These are phyloP conservation scores for Aphidius ervi DNA, from an alignment of 1,140 invertebrate genomes.

Conservation along the genomic window DNA sequence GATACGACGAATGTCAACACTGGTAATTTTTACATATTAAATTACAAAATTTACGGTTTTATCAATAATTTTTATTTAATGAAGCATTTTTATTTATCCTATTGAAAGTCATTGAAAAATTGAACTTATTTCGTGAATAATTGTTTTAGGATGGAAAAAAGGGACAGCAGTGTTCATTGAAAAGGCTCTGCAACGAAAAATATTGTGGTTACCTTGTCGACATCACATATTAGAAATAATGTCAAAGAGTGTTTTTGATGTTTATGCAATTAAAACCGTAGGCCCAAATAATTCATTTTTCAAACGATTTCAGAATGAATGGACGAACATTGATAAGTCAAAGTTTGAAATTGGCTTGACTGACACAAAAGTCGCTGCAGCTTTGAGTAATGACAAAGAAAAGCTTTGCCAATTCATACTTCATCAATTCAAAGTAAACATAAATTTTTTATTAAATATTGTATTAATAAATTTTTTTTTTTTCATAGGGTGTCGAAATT, in stretches of 20 bases:
- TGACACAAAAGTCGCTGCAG: slow-evolving; percentile 12
- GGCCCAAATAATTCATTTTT: slow-evolving; percentile 35
- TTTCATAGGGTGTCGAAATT: no score
- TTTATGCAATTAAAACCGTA: slow-evolving; percentile 25
- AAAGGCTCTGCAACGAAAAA: slow-evolving; percentile 15
- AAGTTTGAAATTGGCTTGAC: slow-evolving; percentile 24
- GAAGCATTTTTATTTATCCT: no score
- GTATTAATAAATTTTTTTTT: slow-evolving; percentile 16
- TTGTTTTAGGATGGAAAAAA: slow-evolving; percentile 18
- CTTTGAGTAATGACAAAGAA: slow-evolving; percentile 10
- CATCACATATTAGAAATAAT: slow-evolving; percentile 36
- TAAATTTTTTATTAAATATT: slow-evolving; percentile 13
- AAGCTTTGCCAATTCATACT: slow-evolving; percentile 1
- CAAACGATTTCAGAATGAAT: slow-evolving; percentile 32
- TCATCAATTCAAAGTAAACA: neutral
- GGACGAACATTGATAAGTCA: slow-evolving; percentile 31
- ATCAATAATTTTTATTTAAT: no score
- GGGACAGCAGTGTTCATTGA: slow-evolving; percentile 21
- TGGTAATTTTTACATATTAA: slow-evolving; percentile 4
- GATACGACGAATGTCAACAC: slow-evolving; percentile 25
- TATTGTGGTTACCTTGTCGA: slow-evolving; percentile 29
- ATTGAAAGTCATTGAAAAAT: no score
- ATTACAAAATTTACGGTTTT: no score
- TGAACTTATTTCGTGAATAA: no score
- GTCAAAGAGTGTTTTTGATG: slow-evolving; percentile 30